Conservation (phyloP, 2,797 vertebrate species). For the Monodelphis domestica region DNA sequence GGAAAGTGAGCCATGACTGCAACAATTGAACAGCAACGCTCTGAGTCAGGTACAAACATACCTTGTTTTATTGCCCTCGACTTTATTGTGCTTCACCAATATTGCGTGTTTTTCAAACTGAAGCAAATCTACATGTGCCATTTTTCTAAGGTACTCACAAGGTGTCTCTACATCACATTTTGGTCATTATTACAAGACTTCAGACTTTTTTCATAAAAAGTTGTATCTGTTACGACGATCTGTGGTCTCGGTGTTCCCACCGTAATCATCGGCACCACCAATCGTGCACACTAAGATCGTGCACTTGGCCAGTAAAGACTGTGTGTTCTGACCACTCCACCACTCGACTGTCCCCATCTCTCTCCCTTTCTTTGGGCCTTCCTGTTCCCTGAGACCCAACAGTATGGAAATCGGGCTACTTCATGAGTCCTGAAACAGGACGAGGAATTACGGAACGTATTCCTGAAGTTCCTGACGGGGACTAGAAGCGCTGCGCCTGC, state of each 20-base stretch:
- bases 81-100: background rate
- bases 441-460: slow-evolving; percentile 6
- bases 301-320: background rate
- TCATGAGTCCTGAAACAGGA: background rate
- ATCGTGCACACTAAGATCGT: background rate
- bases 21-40: no score
- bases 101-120: background rate
- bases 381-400: background rate
- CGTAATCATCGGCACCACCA: background rate
- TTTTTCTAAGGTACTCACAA: background rate
- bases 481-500: background rate
- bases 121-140: background rate
- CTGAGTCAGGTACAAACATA: background rate
- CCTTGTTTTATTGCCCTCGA: no score
- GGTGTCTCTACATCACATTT: background rate
- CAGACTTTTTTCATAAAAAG: background rate
- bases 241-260: background rate
- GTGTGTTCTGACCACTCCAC: background rate
- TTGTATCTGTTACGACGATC: background rate
- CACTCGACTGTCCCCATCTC: no score
- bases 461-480: background rate
- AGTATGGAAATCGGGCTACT: background rate
- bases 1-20: no score
- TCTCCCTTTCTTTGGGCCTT: background rate
- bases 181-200: background rate